These are phyloP conservation scores for Opisthograptis luteolata DNA, from an alignment of 2,888 invertebrate genomes.

Conservation along the genomic window DNA sequence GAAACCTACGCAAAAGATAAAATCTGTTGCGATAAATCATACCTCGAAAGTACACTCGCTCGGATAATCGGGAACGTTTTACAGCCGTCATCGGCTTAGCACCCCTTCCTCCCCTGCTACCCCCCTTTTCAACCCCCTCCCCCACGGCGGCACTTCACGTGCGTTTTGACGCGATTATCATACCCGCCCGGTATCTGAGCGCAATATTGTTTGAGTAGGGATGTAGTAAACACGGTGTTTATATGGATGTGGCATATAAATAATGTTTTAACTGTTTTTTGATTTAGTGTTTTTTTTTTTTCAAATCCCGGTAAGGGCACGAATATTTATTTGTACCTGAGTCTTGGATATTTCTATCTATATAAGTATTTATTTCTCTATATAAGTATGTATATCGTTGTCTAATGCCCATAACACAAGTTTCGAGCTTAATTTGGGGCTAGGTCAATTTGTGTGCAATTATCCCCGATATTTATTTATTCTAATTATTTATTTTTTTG, in stretches of 20 bases:
- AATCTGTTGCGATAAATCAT: constrained; percentile 66
- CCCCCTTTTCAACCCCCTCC: constrained; percentile 20
- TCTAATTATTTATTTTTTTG: too few species aligned
- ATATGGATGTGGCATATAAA: constrained; percentile 44
- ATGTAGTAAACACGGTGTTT: constrained; percentile 17
- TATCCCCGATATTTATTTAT: too few species aligned
- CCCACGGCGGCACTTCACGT: constrained; percentile 73
- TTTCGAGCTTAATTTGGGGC: too few species aligned
- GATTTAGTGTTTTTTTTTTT: constrained; percentile 1
- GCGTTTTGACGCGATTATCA: constrained; percentile 85
- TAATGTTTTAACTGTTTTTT: neutral
- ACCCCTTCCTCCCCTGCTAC: constrained; percentile 31
- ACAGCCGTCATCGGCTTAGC: constrained; percentile 80
- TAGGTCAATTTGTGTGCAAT: too few species aligned
- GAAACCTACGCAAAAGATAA: constrained; percentile 6
- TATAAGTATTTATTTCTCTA: too few species aligned
- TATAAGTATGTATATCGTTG: too few species aligned
- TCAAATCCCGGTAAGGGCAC: too few species aligned
- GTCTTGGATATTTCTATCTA: too few species aligned
- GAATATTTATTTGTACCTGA: too few species aligned
- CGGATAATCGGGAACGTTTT: constrained; percentile 80
- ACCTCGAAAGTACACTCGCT: constrained; percentile 69
- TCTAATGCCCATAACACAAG: too few species aligned
- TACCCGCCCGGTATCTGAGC: constrained; percentile 79
- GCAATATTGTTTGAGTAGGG: constrained; percentile 74